These are phyloP conservation scores for Scaptomyza hsui DNA, from an alignment of 1,140 invertebrate species.

Conservation along the genomic window DNA sequence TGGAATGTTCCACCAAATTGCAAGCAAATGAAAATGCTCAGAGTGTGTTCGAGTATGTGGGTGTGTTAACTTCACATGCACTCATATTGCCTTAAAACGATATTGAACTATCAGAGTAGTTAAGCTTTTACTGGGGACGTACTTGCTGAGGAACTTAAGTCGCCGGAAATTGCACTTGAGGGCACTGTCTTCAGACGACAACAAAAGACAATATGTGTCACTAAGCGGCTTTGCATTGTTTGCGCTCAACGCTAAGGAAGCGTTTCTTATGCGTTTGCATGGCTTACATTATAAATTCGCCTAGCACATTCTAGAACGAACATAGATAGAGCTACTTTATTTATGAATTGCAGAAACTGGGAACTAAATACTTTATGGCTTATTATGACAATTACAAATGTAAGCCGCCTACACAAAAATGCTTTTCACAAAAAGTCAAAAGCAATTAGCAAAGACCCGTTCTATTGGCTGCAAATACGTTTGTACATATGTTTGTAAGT, in stretches of 20 bases:
- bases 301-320: not conserved
- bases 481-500: not conserved
- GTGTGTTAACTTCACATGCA: conserved; percentile 1
- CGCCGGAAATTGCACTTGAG: conserved; percentile 66
- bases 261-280: conserved; percentile 59
- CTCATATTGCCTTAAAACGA: conserved; percentile 51
- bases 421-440: conserved; percentile 7
- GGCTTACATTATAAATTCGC: conserved; percentile 10
- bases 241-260: conserved; percentile 49
- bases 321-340: not conserved
- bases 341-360: not conserved
- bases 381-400: not conserved
- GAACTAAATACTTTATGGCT: not conserved
- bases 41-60: not conserved
- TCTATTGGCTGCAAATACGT: too few relatives aligned
- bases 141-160: conserved; percentile 69
- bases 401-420: conserved; percentile 2
- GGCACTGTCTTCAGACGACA: conserved; percentile 28
- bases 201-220: conserved; percentile 9
- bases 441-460: not conserved
- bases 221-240: conserved; percentile 40
- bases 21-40: not conserved
- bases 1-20: conserved; percentile 14
- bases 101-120: conserved; percentile 51
- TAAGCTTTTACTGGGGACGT: conserved; percentile 58